Percentiles rank a stretch among this genome's conserved stretches.
Conservation (phyloP, 2,113 vertebrate species). For the Sinocyclocheilus rhinocerous region DNA sequence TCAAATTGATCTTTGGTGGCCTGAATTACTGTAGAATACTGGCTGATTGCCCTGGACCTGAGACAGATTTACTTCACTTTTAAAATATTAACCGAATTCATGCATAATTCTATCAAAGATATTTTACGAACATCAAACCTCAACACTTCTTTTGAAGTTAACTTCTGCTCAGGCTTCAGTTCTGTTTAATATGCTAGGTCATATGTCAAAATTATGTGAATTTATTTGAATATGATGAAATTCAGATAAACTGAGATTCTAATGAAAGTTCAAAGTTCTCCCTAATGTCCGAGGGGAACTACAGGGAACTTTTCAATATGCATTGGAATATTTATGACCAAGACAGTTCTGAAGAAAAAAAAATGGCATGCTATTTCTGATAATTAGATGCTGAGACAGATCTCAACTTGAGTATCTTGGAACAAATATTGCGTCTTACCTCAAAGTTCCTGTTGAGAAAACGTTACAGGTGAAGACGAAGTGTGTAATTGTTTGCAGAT, state of each 20-base stretch:
- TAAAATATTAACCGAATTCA: constrained; percentile 24
- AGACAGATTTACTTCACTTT: background rate
- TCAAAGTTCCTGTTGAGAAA: constrained; percentile 60
- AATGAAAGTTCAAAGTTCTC: background rate
- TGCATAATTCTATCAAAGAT: background rate
- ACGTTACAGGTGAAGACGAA: background rate
- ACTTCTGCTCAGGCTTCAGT: background rate
- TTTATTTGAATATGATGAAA: constrained; percentile 12
- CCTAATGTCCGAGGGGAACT: background rate
- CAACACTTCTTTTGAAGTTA: constrained; percentile 17
- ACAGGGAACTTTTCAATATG: constrained; percentile 13
- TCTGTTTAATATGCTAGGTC: background rate
- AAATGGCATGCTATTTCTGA: constrained; percentile 1
- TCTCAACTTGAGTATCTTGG: constrained; percentile 14
- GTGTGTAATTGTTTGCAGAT: constrained; percentile 18
- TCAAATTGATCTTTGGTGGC: constrained; percentile 3
- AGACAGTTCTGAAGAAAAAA: background rate
- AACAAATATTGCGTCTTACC: constrained; percentile 65
- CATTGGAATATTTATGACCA: constrained; percentile 30
- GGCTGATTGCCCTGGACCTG: background rate
- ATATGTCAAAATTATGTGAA: constrained; percentile 2
- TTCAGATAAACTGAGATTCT: background rate
- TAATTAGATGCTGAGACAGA: constrained; percentile 33
- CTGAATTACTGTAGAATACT: background rate
- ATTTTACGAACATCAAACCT: constrained; percentile 1